Evolutionary conservation across 2,888 invertebrate species (phyloP), one percentile per base, ranked within the genome.

Genomic region (Galeopsomyia nigrocyanea): DNA sequence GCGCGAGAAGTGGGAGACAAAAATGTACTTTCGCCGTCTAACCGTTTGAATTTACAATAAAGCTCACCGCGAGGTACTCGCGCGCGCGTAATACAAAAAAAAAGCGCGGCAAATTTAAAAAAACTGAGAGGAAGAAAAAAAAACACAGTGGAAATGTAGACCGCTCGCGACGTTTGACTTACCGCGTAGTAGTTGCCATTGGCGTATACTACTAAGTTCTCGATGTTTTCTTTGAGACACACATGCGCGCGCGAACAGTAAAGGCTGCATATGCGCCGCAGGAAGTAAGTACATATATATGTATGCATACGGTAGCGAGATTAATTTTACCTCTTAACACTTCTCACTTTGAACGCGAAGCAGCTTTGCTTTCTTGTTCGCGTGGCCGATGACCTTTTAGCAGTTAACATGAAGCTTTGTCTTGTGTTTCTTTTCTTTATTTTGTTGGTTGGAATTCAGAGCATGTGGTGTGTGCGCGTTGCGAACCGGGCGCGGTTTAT

Each of bases 41-140:
- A 31, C 31, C 7, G 31, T 31, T 7, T 31, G 31, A 31, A 31
- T 31, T 31, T 31, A 31, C 31, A 31, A 31, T 5, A 7, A 31
- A 31, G 3, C 3, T 31, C 7, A 7, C 31, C 31, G 31, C 31
- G 31, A 31, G 31, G n/a, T n/a, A 31, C 31, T 31, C 7, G 31
- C 7, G 31, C 16, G 17, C 5, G 57, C n/a, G 31, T n/a, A 7
- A 31, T 9, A 31, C n/a, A 31, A 16, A 0, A 60, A 51, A 51
- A 62, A 62, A 62, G 66, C 49, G 65, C 66, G 57, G 49, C 13
- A 66, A 57, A 49, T 49, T 66, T 1, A 47, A 66, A 50, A 49
- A 21, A 3, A 7, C 39, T 39, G 10, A 39, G 39, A 39, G 10
- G 7, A 13, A 13, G 10, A 39, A 26, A 26, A 2, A 26, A 26